Evolutionary conservation across 2,113 vertebrate genomes (phyloP).

Genomic region (Galemys pyrenaicus): DNA sequence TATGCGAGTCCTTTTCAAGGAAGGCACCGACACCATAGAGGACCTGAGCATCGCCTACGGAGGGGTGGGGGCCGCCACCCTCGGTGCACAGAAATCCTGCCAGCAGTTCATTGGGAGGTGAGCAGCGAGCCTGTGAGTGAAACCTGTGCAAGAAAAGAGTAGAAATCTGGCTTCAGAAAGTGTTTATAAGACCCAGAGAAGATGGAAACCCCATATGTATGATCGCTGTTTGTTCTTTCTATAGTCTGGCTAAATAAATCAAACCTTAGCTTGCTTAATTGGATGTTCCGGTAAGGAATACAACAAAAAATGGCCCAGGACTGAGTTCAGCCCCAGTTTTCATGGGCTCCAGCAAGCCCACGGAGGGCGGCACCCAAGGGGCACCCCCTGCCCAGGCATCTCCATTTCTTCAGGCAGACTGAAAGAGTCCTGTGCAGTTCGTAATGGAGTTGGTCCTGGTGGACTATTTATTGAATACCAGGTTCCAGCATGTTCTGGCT

Average conservation of each 20-base stretch:
- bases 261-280: not conserved
- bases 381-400: accelerated
- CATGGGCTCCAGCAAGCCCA: not conserved
- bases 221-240: not conserved
- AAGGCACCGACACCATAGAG: conserved; percentile 85
- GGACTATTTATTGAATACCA: not conserved
- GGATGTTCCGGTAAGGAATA: not conserved
- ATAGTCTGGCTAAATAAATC: not conserved
- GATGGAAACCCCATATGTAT: not conserved
- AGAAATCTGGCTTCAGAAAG: not conserved
- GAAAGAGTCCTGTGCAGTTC: not conserved
- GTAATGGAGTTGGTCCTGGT: too few species aligned
- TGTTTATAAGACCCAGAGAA: not conserved
- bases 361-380: accelerated
- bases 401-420: too few species aligned
- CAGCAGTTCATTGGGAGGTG: conserved; percentile 85
- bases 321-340: too few species aligned
- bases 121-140: not conserved
- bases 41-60: conserved; percentile 91
- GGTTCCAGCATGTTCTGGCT: not conserved
- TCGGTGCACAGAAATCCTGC: conserved; percentile 84
- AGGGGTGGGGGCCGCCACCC: conserved; percentile 84
- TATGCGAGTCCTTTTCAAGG: conserved; percentile 90
- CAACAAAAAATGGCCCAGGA: not conserved
- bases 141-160: not conserved